Percentiles rank a stretch among this genome's conserved stretches.
Conservation (phyloP, 2,797 vertebrate species). For the Phylloscopus collybita region DNA sequence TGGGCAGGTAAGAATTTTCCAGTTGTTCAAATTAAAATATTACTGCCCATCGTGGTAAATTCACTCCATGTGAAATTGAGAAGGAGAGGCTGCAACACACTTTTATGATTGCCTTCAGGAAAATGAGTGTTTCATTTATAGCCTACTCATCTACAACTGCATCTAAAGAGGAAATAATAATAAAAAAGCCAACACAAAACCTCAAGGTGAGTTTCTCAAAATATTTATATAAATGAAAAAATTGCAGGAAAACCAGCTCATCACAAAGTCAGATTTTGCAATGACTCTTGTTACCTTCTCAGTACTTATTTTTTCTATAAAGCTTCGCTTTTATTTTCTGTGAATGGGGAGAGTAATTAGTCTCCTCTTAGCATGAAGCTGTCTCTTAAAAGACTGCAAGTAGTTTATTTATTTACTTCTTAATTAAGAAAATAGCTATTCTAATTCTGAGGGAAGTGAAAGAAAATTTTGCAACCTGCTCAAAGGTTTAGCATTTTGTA, state of each 20-base stretch:
- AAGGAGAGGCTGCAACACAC: neutral
- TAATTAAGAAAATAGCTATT: neutral
- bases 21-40: slow-evolving; percentile 12
- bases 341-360: neutral
- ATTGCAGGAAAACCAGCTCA: neutral
- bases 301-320: neutral
- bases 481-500: neutral
- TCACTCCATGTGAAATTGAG: neutral
- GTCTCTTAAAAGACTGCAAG: neutral
- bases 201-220: neutral
- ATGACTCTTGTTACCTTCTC: neutral
- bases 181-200: neutral
- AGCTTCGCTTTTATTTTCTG: neutral
- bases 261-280: slow-evolving; percentile 21
- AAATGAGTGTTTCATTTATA: slow-evolving; percentile 2
- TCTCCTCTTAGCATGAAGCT: neutral
- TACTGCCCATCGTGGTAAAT: neutral
- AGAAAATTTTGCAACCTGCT: neutral
- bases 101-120: slow-evolving; percentile 10
- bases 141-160: neutral
- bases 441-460: neutral
- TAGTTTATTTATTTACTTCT: neutral
- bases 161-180: neutral
- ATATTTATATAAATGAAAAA: slow-evolving; percentile 18
- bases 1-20: slow-evolving; percentile 33